Evolutionary conservation across 1,140 invertebrate species (phyloP).

Genomic region (Pseudoatta argentina): DNA sequence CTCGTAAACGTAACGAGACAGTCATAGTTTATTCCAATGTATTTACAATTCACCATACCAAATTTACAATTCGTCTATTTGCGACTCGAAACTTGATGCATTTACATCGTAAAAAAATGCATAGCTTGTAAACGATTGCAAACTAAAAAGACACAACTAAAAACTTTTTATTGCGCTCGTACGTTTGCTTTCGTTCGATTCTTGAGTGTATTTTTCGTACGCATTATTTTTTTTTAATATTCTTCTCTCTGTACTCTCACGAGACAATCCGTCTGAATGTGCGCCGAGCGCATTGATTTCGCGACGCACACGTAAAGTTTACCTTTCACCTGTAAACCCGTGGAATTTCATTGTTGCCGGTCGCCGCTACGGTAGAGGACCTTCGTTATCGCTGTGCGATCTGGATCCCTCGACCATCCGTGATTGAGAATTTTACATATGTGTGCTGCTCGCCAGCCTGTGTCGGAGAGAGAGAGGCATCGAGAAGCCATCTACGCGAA

Average conservation of each 20-base stretch:
- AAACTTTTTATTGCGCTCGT: neutral
- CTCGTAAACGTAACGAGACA: neutral
- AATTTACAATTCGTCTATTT: constrained; percentile 5
- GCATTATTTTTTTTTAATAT: constrained; percentile 2
- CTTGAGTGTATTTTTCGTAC: neutral
- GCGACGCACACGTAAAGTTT: neutral
- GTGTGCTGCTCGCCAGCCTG: neutral
- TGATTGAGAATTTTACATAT: constrained; percentile 21
- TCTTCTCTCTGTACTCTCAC: neutral
- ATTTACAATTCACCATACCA: neutral
- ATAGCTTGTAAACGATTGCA: constrained; percentile 21
- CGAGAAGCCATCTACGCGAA: constrained; percentile 69
- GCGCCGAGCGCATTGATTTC: neutral
- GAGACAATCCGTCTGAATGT: neutral
- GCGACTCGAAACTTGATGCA: constrained; percentile 23
- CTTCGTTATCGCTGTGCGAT: constrained; percentile 38
- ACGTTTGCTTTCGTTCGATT: neutral
- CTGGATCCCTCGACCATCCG: constrained; percentile 4
- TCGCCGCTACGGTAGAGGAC: constrained; percentile 37
- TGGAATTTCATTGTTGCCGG: constrained; percentile 53
- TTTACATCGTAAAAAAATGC: constrained; percentile 42
- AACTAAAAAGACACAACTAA: constrained; percentile 23
- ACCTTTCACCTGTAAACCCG: neutral
- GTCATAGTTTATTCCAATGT: neutral
- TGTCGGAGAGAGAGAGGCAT: constrained; percentile 31